Conservation (phyloP, 2,797 vertebrate species). For the Eutrigla gurnardus region DNA sequence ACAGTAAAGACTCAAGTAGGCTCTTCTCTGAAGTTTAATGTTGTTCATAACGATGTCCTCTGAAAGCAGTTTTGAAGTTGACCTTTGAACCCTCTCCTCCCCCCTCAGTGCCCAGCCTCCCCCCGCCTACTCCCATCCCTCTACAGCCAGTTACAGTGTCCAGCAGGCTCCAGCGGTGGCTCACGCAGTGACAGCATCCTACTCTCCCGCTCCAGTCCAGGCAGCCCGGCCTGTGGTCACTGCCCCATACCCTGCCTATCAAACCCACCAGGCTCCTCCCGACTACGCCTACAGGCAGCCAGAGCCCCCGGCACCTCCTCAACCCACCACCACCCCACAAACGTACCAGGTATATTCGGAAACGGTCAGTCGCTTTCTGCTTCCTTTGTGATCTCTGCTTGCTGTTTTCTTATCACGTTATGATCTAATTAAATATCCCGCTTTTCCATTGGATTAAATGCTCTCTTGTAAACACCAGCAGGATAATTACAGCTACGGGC, state of each 20-base stretch:
- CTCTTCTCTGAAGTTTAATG: background rate
- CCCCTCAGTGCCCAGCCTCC: conserved; percentile 79
- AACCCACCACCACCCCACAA: conserved; percentile 82
- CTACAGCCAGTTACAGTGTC: conserved; percentile 77
- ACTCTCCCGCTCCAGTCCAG: conserved; percentile 74
- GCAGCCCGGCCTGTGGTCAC: conserved; percentile 71
- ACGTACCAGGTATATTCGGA: conserved; percentile 85
- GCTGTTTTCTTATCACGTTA: conserved; percentile 7
- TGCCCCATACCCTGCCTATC: conserved; percentile 74
- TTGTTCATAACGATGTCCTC: background rate
- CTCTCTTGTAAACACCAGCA: conserved; percentile 50
- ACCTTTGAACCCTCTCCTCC: background rate
- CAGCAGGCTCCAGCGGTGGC: conserved; percentile 77
- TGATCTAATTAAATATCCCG: background rate
- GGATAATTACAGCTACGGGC: conserved; percentile 80
- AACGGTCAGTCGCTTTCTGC: conserved; percentile 75
- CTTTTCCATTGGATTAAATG: conserved; percentile 1
- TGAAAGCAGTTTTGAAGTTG: background rate
- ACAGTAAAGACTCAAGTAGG: background rate
- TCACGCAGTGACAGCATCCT: conserved; percentile 79
- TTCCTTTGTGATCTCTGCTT: conserved; percentile 42
- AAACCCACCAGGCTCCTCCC: conserved; percentile 77
- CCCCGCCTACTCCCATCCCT: conserved; percentile 78
- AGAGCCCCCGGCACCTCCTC: conserved; percentile 75
- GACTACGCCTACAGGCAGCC: conserved; percentile 78